Evolutionary conservation across 1,140 invertebrate species (phyloP).

Genomic region (Drosophila littoralis): DNA sequence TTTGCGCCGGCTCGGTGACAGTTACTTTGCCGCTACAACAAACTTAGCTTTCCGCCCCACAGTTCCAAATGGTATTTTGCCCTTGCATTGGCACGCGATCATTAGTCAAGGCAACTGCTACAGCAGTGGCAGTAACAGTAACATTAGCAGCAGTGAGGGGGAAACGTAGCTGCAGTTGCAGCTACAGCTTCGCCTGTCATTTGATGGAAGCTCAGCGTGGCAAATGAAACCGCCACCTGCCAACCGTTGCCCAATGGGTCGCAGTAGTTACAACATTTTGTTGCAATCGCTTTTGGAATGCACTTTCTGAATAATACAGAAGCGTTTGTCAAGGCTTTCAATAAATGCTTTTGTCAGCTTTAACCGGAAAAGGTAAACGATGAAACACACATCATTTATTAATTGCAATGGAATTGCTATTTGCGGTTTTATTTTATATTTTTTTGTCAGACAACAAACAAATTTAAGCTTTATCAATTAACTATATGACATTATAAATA

Average conservation of each 20-base stretch:
- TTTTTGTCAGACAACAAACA: neutral
- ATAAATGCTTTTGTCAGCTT: neutral
- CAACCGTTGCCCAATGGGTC: neutral
- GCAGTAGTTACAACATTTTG: neutral
- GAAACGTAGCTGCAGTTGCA: neutral
- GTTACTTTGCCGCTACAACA: conserved; percentile 57
- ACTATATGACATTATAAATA: neutral
- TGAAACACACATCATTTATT: neutral
- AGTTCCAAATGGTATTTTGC: conserved; percentile 58
- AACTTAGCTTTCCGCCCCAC: conserved; percentile 17
- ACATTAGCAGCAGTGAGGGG: neutral
- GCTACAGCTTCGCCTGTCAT: conserved; percentile 42
- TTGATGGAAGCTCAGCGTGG: conserved; percentile 54
- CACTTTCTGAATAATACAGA: neutral
- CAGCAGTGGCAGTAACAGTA: conserved; percentile 17
- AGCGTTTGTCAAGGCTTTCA: neutral
- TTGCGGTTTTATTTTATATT: neutral
- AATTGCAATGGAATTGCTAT: neutral
- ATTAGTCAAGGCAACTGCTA: conserved; percentile 67
- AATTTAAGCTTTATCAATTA: neutral
- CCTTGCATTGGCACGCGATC: conserved; percentile 75
- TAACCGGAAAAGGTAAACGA: neutral
- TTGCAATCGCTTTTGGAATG: neutral
- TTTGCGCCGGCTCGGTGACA: conserved; percentile 34
- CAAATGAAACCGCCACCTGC: conserved; percentile 29